Base-by-base conservation (phyloP, 2,888 invertebrate genomes). In the Dynastes grantii region DNA sequence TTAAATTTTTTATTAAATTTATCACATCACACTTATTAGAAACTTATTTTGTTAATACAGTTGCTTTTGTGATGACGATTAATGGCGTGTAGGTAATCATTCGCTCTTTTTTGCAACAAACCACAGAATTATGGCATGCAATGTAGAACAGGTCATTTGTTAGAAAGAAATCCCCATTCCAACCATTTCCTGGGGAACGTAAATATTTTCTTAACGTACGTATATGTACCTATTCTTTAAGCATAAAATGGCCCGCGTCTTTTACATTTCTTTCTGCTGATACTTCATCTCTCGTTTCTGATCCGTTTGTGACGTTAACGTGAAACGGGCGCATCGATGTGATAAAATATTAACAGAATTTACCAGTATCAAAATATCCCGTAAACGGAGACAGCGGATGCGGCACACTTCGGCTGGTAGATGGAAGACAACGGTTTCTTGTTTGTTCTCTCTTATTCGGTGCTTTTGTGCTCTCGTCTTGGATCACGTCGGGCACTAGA, bases 401-500 rank as follows among this genome's bases (percentile, higher is more conserved):
- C 29, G n/a, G 53, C 32, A 22, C 13, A 16, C 63, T 32, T 67
- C 49, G 45, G 45, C 32, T 37, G 32, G 1, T 55, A n/a, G 32
- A 16, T 55, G 13, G 71, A 32, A 55, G 32, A 71, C 71, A 71
- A 55, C 71, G 22, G 67, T 71, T 55, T 71, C 37, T 27, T 67
- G 32, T 32, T 32, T 49, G 29, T 6, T 55, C 49, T n/a, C 32
- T n/a, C 55, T n/a, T 32, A 61, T 61, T 45, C 40, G 75, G 67
- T 68, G 29, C 76, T 45, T 67, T 75, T 75, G 37, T 71, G 53
- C 29, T 40, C 16, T 22, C 27, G 51, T 58, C 65, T 55, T 22
- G 76, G 61, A 67, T 78, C 67, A 58, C 78, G 75, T 76, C 76
- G 65, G 68, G 78, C 76, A 76, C 76, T 78, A 78, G 75, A 76